Conservation (phyloP, 2,797 vertebrate genomes). For the Tenualosa ilisha region DNA sequence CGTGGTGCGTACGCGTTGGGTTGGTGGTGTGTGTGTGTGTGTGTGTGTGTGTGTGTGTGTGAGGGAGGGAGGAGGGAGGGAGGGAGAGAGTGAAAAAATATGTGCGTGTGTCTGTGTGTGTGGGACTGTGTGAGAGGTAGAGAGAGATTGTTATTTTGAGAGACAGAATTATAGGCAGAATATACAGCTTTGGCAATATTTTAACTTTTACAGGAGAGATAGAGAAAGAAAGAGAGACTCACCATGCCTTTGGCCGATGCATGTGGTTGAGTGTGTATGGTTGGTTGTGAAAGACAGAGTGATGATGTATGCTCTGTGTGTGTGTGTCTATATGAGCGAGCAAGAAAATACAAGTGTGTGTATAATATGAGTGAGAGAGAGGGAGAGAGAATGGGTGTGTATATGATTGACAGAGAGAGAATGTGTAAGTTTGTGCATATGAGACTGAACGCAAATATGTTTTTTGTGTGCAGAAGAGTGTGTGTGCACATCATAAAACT, state of each 20-base stretch:
- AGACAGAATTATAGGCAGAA: no score
- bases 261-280: no score
- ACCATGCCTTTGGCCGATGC: no score
- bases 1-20: conserved; percentile 79
- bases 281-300: neutral
- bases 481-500: conserved; percentile 9
- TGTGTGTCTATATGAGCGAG: neutral
- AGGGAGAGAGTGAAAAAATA: no score
- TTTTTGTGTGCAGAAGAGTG: conserved; percentile 30
- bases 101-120: neutral
- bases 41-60: conserved; percentile 10
- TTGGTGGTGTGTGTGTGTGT: conserved; percentile 16
- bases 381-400: neutral
- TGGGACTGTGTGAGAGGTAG: neutral
- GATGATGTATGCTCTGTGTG: neutral
- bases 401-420: neutral
- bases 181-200: no score
- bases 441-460: neutral
- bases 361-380: neutral
- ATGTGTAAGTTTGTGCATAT: neutral
- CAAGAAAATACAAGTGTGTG: neutral
- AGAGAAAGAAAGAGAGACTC: neutral
- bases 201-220: no score
- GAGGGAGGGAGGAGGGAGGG: no score
- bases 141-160: conserved; percentile 5